Base-by-base conservation (phyloP, 30 jellyfish, hydroid and myxozoan species). In the Aurelia sp. region DNA sequence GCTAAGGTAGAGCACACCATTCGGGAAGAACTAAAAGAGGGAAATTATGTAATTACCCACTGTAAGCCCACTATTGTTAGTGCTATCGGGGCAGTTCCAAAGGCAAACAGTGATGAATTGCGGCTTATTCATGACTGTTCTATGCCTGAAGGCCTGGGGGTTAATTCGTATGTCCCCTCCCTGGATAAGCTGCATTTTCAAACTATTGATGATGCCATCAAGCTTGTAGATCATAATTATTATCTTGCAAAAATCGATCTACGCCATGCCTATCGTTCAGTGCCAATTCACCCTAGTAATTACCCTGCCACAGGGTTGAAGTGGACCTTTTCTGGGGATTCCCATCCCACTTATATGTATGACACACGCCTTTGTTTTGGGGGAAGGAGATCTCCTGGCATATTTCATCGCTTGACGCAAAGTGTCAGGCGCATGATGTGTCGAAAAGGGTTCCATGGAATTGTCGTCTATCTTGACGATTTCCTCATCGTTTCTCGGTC, bases 191-290 rank as follows among this genome's bases (percentile, higher is more conserved):
- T 59, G 13, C 22, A 59, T 7, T 59, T 59, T 13, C 69, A 59
- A 13, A 59, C 69, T 8, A 59, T 59, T 59, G 69, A 59, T 13
- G 69, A 21, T 59, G 69, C 69, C 69, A 59, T 59, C 69, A 59
- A 59, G 33, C 69, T 59, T 59, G 69, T 59, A 18, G 69, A 59
- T n/a, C 69, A 59, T 6, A 13, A 13, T 4, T 59, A 59, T n/a
- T 59, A 10, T 8, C 23, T 59, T 10, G 69, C 69, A 10, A 58
- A 58, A 10, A 58, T 58, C 67, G 23, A 58, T 59, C 15, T 59
- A 10, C 22, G 69, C 31, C 69, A 59, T 1, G 69, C 22, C 11
- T 59, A 59, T 59, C 68, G 68, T 59, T 59, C 31, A 3, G 68
- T 59, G 68, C 68, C 68, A 0, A 59, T 59, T 11, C 68, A 59